Percentiles rank a stretch among this genome's conserved stretches.
phyloP scores from a whole-genome alignment of 1,140 invertebrate genomes.

The Adoxophyes honmai region DNA sequence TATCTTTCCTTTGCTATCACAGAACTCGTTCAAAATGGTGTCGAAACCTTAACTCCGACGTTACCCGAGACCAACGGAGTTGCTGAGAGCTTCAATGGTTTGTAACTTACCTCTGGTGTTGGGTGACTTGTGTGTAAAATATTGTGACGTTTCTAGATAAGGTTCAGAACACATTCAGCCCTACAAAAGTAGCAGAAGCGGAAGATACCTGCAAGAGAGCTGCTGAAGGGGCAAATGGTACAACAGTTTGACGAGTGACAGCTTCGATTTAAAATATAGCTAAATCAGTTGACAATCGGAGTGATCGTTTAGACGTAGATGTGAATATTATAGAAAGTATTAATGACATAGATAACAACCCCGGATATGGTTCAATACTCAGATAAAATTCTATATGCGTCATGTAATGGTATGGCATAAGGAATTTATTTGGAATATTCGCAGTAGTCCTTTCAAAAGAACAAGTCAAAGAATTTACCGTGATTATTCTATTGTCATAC shows the following conservation, averaged over 20 bases:
- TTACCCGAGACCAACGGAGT: conserved; percentile 1
- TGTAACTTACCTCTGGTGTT: not conserved
- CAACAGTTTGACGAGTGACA: not conserved
- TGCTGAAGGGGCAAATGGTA: conserved; percentile 22
- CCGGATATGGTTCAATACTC: no score
- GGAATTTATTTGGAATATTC: no score
- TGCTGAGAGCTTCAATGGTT: not conserved
- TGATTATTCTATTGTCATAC: no score
- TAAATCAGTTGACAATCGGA: no score
- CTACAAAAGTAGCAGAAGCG: conserved; percentile 22
- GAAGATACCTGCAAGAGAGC: conserved; percentile 33
- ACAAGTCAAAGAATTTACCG: no score
- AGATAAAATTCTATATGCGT: no score
- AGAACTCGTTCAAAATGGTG: conserved; percentile 5
- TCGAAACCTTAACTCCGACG: not conserved
- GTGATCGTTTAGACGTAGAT: no score
- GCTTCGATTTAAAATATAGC: not conserved
- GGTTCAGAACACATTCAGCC: conserved; percentile 23
- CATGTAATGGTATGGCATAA: no score
- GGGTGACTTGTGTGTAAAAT: not conserved
- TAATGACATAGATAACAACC: no score
- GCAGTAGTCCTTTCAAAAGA: no score
- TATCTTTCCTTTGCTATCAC: conserved; percentile 5
- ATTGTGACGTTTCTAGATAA: conserved; percentile 31
- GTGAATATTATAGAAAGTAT: no score